These are phyloP conservation scores for Zygaena filipendulae DNA, from an alignment of 2,888 invertebrate species.

Conservation along the genomic window DNA sequence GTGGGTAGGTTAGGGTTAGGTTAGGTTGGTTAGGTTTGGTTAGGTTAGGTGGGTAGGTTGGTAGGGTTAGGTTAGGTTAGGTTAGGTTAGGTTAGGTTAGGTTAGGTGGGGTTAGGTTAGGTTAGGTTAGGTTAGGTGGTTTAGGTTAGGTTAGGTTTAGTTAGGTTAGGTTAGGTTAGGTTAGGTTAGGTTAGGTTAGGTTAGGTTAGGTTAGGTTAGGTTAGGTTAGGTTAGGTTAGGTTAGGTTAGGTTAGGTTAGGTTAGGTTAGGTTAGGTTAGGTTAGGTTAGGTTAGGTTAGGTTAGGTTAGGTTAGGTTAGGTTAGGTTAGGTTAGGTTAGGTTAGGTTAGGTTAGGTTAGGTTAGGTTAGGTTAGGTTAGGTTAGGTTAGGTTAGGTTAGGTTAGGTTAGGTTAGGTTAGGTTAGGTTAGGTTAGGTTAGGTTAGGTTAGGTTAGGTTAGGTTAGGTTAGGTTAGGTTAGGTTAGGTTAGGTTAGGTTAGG, in stretches of 20 bases:
- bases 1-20: constrained; percentile 12
- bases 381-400: constrained; percentile 9
- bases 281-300: constrained; percentile 10
- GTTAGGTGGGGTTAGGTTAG: constrained; percentile 10
- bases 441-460: constrained; percentile 9
- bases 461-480: constrained; percentile 11
- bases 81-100: constrained; percentile 11
- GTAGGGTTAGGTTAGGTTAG: constrained; percentile 15
- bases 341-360: constrained; percentile 8
- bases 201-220: constrained; percentile 6
- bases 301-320: constrained; percentile 7
- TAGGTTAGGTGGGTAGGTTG: constrained; percentile 15
- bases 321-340: constrained; percentile 6
- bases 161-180: constrained; percentile 10
- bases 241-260: constrained; percentile 10
- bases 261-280: constrained; percentile 10
- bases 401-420: constrained; percentile 8
- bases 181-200: constrained; percentile 9
- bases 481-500: constrained; percentile 11
- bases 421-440: constrained; percentile 10
- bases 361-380: constrained; percentile 10
- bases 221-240: constrained; percentile 9
- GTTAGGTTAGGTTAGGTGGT: too few species aligned
- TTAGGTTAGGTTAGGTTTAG: constrained; percentile 8
- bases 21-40: constrained; percentile 14